A percentile compares a stretch with the other conserved stretches of the same genome.
Evolutionary conservation across 2,888 invertebrate species (phyloP).

Genomic region (Agonum fuliginosum): DNA sequence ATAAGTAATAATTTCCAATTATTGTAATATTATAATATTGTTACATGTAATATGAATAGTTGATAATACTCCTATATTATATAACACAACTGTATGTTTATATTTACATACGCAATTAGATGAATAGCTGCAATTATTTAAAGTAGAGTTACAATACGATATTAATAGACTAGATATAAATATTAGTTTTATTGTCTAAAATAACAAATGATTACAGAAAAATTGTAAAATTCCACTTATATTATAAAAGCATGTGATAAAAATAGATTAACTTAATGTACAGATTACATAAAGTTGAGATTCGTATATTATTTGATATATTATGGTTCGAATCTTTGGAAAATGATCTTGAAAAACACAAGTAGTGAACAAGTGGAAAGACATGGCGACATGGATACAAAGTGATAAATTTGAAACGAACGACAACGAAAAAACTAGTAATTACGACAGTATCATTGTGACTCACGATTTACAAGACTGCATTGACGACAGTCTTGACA

Average conservation of each 20-base stretch:
- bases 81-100: constrained; percentile 15
- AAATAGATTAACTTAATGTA: constrained; percentile 53
- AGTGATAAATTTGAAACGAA: constrained; percentile 66
- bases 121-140: not conserved
- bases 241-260: constrained; percentile 53
- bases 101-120: not conserved
- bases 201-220: constrained; percentile 53
- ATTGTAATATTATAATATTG: too few relatives aligned
- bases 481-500: constrained; percentile 72
- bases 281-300: constrained; percentile 29
- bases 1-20: too few relatives aligned
- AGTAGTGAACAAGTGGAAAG: constrained; percentile 59
- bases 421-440: constrained; percentile 64
- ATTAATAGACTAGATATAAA: constrained; percentile 1
- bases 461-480: constrained; percentile 76
- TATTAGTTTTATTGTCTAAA: constrained; percentile 48
- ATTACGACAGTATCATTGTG: constrained; percentile 72
- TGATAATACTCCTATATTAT: too few relatives aligned
- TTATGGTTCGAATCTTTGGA: constrained; percentile 57
- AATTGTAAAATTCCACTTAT: constrained; percentile 56
- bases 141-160: not conserved
- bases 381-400: constrained; percentile 71
- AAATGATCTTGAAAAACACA: constrained; percentile 58
- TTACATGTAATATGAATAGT: too few relatives aligned
- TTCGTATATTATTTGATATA: constrained; percentile 49